Percentiles rank a stretch among this genome's conserved stretches.
phyloP scores from a whole-genome alignment of 2,113 vertebrate species.

The Tamias sibiricus region DNA sequence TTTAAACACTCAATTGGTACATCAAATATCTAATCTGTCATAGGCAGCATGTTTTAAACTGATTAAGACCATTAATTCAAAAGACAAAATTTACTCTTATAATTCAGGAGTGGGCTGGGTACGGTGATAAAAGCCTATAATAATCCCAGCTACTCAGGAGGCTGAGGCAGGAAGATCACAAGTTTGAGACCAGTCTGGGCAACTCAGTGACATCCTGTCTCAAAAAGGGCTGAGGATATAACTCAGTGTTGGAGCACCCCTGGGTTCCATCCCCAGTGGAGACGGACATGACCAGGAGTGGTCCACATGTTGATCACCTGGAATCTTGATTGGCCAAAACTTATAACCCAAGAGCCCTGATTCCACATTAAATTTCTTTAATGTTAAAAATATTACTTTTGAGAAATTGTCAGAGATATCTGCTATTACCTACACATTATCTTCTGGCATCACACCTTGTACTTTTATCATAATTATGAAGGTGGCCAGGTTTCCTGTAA shows the following conservation, averaged over 20 bases:
- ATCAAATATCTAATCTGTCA: conserved; percentile 36
- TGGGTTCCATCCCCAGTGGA: not conserved
- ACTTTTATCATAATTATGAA: conserved; percentile 68
- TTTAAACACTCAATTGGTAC: conserved; percentile 51
- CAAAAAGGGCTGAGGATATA: not conserved
- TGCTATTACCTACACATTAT: conserved; percentile 47
- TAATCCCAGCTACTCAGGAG: not conserved
- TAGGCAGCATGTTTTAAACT: conserved; percentile 62
- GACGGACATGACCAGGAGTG: conserved; percentile 27
- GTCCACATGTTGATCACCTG: conserved; percentile 55
- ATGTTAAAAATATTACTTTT: conserved; percentile 72
- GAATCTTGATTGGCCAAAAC: conserved; percentile 81
- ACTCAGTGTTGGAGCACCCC: not conserved
- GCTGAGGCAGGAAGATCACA: not conserved
- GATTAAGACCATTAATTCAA: conserved; percentile 59
- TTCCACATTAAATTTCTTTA: conserved; percentile 24
- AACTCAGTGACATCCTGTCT: not conserved
- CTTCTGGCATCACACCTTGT: conserved; percentile 41
- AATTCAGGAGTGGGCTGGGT: conserved; percentile 50
- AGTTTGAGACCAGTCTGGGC: not conserved
- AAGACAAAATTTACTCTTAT: conserved; percentile 68
- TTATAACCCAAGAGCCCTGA: conserved; percentile 53
- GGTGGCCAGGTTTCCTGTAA: conserved; percentile 27
- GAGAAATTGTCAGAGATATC: conserved; percentile 73
- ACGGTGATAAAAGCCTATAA: not conserved